Percentiles rank a stretch among this genome's conserved stretches.
Evolutionary conservation across 1,140 invertebrate species (phyloP).

Genomic region (Paramacrobiotus metropolitanus): DNA sequence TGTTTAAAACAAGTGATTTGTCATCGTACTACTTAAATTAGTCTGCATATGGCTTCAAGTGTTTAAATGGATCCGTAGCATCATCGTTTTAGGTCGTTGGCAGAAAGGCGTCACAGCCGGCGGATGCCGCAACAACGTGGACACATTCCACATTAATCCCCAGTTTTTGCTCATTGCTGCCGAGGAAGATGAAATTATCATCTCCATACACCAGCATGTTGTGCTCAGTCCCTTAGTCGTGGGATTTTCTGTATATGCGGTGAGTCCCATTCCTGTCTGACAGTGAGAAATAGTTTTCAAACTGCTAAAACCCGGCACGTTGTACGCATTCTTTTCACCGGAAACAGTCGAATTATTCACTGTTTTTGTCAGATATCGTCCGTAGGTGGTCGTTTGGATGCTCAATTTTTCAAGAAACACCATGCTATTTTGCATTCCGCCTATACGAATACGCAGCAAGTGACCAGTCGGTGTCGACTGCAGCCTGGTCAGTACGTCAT

Average conservation of each 20-base stretch:
- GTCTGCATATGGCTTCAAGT: conserved; percentile 4
- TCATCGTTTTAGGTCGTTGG: conserved; percentile 38
- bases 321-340: too few species aligned
- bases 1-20: neutral
- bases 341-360: too few species aligned
- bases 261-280: conserved; percentile 17
- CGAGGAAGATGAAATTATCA: conserved; percentile 43
- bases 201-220: conserved; percentile 66
- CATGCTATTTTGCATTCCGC: neutral
- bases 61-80: too few species aligned
- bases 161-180: conserved; percentile 47
- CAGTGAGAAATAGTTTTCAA: too few species aligned
- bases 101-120: conserved; percentile 63
- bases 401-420: neutral
- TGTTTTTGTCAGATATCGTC: neutral
- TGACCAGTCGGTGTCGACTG: conserved; percentile 41
- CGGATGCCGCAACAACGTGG: conserved; percentile 69
- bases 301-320: too few species aligned
- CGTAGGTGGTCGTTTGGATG: neutral
- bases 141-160: conserved; percentile 79
- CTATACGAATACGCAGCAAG: conserved; percentile 17
- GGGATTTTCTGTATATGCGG: conserved; percentile 64
- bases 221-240: conserved; percentile 75
- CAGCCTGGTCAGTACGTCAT: conserved; percentile 60
- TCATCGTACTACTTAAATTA: neutral